Percentiles rank a stretch among this genome's conserved stretches.
These are phyloP conservation scores for Drosophila subquinaria DNA, from an alignment of 2,888 invertebrate species.

Conservation along the genomic window DNA sequence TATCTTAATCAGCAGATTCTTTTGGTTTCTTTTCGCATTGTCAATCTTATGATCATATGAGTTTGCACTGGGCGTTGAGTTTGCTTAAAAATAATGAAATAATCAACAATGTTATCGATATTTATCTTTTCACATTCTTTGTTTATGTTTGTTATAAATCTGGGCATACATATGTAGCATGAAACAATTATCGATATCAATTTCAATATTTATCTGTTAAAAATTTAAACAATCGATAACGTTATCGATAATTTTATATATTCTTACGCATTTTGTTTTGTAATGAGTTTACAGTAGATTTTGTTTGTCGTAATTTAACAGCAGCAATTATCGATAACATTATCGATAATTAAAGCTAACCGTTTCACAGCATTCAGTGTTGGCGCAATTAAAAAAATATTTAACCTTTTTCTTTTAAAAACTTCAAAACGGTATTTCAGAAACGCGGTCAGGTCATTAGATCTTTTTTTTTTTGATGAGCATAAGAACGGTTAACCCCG, in stretches of 20 bases:
- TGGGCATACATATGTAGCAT: not conserved
- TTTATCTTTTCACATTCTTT: not conserved
- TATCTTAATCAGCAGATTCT: constrained; percentile 39
- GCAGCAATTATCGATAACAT: constrained; percentile 26
- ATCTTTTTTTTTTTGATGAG: constrained; percentile 14
- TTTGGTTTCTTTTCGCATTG: constrained; percentile 9
- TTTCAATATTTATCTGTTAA: no score
- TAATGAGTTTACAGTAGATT: constrained; percentile 5
- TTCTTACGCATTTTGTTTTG: not conserved
- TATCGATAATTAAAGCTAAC: constrained; percentile 22
- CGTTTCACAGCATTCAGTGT: constrained; percentile 19
- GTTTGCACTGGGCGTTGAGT: constrained; percentile 1
- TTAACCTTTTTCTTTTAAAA: not conserved
- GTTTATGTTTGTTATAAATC: not conserved
- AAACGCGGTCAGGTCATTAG: constrained; percentile 39
- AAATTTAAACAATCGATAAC: not conserved
- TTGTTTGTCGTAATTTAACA: not conserved
- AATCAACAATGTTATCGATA: constrained; percentile 27
- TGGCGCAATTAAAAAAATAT: constrained; percentile 17
- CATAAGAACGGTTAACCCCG: constrained; percentile 19
- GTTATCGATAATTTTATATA: not conserved
- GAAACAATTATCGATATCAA: not conserved
- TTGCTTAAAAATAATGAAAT: not conserved
- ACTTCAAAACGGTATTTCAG: constrained; percentile 18
- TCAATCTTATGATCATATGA: not conserved